Conservation (phyloP, 2,888 invertebrate genomes). For the Pandemis corylana region DNA sequence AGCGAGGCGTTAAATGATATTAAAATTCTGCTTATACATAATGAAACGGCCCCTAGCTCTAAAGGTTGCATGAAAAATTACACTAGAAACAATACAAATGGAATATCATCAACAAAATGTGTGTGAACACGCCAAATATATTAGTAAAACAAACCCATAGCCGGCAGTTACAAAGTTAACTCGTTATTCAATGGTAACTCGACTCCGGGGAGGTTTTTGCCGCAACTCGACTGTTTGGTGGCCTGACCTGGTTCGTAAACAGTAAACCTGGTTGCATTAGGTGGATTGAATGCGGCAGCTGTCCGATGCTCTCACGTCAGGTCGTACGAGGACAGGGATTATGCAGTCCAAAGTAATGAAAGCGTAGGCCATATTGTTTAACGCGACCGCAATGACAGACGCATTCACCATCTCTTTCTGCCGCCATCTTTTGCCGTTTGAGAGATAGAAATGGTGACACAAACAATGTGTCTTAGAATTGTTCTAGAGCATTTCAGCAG, state of each 20-base stretch:
- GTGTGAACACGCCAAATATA: background rate
- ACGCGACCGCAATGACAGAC: no score
- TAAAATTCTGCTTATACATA: no score
- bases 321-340: background rate
- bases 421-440: no score
- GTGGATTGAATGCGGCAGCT: background rate
- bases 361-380: no score
- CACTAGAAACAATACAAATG: background rate
- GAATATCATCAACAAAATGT: background rate
- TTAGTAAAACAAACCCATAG: background rate
- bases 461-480: no score
- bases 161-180: background rate
- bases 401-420: no score
- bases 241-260: background rate
- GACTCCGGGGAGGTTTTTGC: constrained; percentile 11
- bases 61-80: background rate
- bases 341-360: background rate
- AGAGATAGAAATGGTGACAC: no score
- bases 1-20: no score
- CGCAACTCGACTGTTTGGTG: constrained; percentile 5
- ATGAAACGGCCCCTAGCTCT: no score
- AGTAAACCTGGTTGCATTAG: constrained; percentile 5
- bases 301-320: background rate
- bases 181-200: constrained; percentile 13
- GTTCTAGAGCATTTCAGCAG: no score